Evolutionary conservation across 2,888 invertebrate genomes (phyloP), one percentile per base, ranked within the genome.

Genomic region (Scaeva pyrastri): DNA sequence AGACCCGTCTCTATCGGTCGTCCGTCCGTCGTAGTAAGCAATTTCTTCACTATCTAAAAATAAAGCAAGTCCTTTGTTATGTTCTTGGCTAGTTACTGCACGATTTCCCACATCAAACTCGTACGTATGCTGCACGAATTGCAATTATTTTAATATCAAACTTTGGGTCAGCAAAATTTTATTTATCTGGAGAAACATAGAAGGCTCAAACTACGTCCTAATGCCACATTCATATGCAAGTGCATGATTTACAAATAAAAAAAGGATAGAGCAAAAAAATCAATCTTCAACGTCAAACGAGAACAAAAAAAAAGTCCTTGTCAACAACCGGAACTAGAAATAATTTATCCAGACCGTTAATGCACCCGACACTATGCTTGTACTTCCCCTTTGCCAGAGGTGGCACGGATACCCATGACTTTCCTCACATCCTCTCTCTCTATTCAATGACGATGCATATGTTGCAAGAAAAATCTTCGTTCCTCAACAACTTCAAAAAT

Each of bases 261-360:
- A n/a, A n/a, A n/a, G n/a, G n/a, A n/a, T n/a, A n/a, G n/a, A n/a
- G n/a, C n/a, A 8, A 26, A 36, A 39, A 12, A 19, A 72, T 71
- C 66, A 66, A 73, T 66, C 66, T 66, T 62, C 31, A 45, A 74
- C 56, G 26, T 64, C 68, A 52, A 8, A 5, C 5, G 5, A 2
- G 31, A 31, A 31, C 26, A 68, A 39, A 68, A 64, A 74, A 56
- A 45, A 80, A 76, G 60, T 75, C 71, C 58, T 79, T 72, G 58
- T 72, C 79, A 60, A 76, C 71, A 62, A 85, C 84, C 75, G 84
- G 84, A 85, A 85, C 76, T 72, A 7, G 43, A 76, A 80, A 75
- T 76, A 41, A 80, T 72, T 68, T 62, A 74, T 71, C 56, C 50
- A 39, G 45, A 45, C 60, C 11, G 19, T 39, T 21, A 73, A 74